Base-by-base conservation (phyloP, 53 echinoderm and acorn worm species). In the Antedon mediterranea region DNA sequence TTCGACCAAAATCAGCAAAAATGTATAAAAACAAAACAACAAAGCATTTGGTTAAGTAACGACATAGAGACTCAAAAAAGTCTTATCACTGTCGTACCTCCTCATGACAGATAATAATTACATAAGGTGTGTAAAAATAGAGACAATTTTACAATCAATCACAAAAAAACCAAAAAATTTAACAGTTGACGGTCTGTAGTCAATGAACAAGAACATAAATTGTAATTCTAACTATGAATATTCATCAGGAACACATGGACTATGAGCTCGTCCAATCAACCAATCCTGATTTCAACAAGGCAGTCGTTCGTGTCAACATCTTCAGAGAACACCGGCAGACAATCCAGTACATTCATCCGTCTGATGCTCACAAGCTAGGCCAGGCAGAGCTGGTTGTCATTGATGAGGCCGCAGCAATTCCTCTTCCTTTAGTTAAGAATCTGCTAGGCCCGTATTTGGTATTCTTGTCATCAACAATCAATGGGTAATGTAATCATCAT, bases 251-350 rank as follows among this genome's bases (percentile, higher is more conserved):
- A 78, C 98, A 97, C 87, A 72, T 97, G 34, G 98, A 97, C 75
- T 97, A 97, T 86, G 98, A 97, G 71, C 80, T 97, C 23, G 92
- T 97, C 9, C 98, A 97, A 82, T 97, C 98, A 0, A 97, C 98
- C 13, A 97, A 97, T 34, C 98, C 98, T 33, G 98, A 97, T 32
- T 97, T 97, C 82, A 97, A 97, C 82, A 97, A 97, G 79, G 98
- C 98, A 71, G 92, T 97, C 11, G 88, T 97, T 11, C 85, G 98
- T 72, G 98, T 97, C 43, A 97, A 97, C 75, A 97, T 97, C 43
- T 97, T 86, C 90, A 89, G 90, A 33, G 98, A 97, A 71, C 98
- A 97, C 41, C 71, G 98, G 26, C 98, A 97, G 57, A 97, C 98
- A 0, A 97, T 97, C 31, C 76, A 95, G 97, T 95, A 95, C 89